Evolutionary conservation across 2,113 vertebrate genomes (phyloP), one percentile per base, ranked within the genome.

Genomic region (Cryptomyrus ogoouensis): DNA sequence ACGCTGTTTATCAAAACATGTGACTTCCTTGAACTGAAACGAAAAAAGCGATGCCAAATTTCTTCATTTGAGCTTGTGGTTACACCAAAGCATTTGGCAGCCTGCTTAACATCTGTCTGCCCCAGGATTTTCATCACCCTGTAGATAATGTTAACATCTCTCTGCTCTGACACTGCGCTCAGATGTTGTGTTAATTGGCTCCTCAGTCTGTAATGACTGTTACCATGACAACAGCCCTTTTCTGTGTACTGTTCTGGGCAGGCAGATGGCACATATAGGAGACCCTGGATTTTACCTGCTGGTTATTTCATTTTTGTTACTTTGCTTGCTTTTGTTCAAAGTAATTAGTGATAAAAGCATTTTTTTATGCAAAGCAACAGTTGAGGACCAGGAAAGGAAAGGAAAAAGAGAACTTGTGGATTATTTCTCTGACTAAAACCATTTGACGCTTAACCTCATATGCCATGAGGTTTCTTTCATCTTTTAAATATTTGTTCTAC

Each of bases 161-260:
- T 83, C 53, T 87, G 83, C 83, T 70, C 62, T 35, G 46, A 53
- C 47, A n/a, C 58, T 87, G 58, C 21, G 47, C 58, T 90, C 89
- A 74, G 58, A 87, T 47, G 89, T 53, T 50, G 47, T 90, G 89
- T 88, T 88, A 87, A 87, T 90, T 88, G 66, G 62, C 84, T 85
- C 12, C 89, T 88, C 42, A 12, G 44, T 80, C 66, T 77, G 46
- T 90, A 62, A 46, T 46, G 31, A 49, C 66, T 90, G 89, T 88
- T 77, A 42, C 89, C 58, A 90, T 90, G 83, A 84, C 24, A 46
- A 90, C 44, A 10, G 44, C 47, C 6, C 15, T 74, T 88, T 15
- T 90, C 35, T 49, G 58, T 21, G 62, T 77, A 42, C 31, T 31
- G 15, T 56, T 87, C 85, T 53, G 47, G 46, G 35, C 9, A 35